phyloP scores from a whole-genome alignment of 2,113 vertebrate species.

The Oncorhynchus nerka region DNA sequence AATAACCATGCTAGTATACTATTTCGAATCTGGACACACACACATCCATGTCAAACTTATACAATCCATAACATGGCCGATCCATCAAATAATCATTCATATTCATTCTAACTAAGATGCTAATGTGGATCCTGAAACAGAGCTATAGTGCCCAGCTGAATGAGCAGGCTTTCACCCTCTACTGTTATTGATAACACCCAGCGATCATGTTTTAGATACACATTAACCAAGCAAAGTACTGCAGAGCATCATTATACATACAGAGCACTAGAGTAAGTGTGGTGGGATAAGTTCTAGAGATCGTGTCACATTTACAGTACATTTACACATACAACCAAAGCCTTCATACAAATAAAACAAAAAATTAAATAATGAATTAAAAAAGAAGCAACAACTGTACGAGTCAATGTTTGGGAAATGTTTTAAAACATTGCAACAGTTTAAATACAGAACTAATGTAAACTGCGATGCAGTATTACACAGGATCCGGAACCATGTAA shows the following conservation, averaged over 20 bases:
- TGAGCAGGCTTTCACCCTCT: background rate
- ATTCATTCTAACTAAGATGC: too few species aligned
- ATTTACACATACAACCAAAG: constrained; percentile 38
- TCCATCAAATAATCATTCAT: background rate
- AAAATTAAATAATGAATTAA: constrained; percentile 16
- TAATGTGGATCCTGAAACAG: background rate
- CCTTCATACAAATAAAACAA: constrained; percentile 7
- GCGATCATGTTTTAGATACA: constrained; percentile 24
- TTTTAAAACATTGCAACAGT: constrained; percentile 28
- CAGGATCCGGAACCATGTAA: background rate
- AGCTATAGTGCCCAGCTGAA: background rate
- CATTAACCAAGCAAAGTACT: constrained; percentile 49
- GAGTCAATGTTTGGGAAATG: constrained; percentile 30
- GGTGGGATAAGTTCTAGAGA: constrained; percentile 33
- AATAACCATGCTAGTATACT: background rate
- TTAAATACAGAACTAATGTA: background rate
- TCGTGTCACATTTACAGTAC: constrained; percentile 30
- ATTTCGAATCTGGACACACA: background rate
- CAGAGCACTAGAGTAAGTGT: constrained; percentile 27
- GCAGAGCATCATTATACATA: constrained; percentile 51
- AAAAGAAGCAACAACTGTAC: constrained; percentile 2
- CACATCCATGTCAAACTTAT: background rate
- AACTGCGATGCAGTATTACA: background rate
- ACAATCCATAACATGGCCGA: background rate
- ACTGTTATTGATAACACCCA: constrained; percentile 5